A percentile compares a stretch with the other conserved stretches of the same genome.
phyloP scores from a whole-genome alignment of 2,888 invertebrate genomes.

The Drosophila sordidapex region DNA sequence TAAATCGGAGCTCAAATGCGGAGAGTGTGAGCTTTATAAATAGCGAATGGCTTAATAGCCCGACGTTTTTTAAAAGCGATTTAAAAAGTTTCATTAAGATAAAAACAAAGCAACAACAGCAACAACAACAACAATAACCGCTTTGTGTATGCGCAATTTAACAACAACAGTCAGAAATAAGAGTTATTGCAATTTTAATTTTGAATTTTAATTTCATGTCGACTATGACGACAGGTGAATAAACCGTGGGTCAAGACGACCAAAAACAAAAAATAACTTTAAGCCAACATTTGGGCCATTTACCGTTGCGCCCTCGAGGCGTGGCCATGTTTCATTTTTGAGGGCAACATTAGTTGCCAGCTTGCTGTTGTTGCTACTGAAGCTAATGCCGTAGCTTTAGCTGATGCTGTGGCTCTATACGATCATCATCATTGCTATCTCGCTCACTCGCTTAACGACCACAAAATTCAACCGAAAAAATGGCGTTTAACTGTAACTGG shows the following conservation, averaged over 20 bases:
- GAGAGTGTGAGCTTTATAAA: constrained; percentile 74
- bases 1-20: constrained; percentile 69
- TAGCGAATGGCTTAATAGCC: constrained; percentile 68
- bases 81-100: constrained; percentile 80
- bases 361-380: constrained; percentile 37
- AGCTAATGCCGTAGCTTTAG: constrained; percentile 29
- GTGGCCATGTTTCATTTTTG: constrained; percentile 76
- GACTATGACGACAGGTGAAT: constrained; percentile 78
- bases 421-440: constrained; percentile 27
- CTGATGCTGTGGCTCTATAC: constrained; percentile 12
- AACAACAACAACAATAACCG: constrained; percentile 25
- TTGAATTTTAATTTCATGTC: constrained; percentile 59
- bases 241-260: constrained; percentile 66
- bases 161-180: constrained; percentile 29
- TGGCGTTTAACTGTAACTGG: constrained; percentile 82
- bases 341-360: constrained; percentile 56
- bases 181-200: constrained; percentile 77
- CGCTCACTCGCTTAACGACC: constrained; percentile 48
- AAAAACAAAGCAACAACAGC: constrained; percentile 47
- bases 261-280: constrained; percentile 17
- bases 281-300: constrained; percentile 62
- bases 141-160: constrained; percentile 34
- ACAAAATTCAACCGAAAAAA: constrained; percentile 75
- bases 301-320: constrained; percentile 79
- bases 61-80: constrained; percentile 70